phyloP scores from a whole-genome alignment of 2,888 invertebrate species.

The Acronicta leporina region DNA sequence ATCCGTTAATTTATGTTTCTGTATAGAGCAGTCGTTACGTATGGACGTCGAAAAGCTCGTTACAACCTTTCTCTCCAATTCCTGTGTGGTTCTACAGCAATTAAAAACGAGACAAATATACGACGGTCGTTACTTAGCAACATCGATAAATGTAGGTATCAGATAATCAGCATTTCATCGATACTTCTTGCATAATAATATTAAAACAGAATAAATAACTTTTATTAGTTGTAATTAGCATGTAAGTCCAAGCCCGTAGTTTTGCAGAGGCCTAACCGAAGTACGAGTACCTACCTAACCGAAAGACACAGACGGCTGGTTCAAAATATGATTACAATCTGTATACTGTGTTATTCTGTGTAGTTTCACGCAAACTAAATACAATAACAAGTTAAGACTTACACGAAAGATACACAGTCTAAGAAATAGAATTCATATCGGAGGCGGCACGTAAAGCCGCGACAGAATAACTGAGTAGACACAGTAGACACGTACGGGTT shows the following conservation, averaged over 20 bases:
- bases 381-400: constrained; percentile 26
- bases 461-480: constrained; percentile 15
- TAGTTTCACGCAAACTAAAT: constrained; percentile 1
- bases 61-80: no score
- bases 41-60: no score
- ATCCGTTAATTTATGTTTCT: no score
- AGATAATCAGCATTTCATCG: not conserved
- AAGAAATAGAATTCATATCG: constrained; percentile 38
- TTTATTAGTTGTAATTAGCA: no score
- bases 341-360: constrained; percentile 10
- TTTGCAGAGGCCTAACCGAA: not conserved
- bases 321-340: not conserved
- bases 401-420: constrained; percentile 21
- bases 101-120: not conserved
- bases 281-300: no score
- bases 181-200: not conserved
- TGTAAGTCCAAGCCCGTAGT: no score
- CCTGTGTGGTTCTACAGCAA: not conserved
- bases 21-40: no score
- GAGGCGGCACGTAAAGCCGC: constrained; percentile 28
- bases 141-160: constrained; percentile 1
- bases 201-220: not conserved
- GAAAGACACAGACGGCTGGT: not conserved
- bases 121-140: not conserved
- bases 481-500: constrained; percentile 26